Conservation (phyloP, 2,888 invertebrate species). For the Nomada fucata region DNA sequence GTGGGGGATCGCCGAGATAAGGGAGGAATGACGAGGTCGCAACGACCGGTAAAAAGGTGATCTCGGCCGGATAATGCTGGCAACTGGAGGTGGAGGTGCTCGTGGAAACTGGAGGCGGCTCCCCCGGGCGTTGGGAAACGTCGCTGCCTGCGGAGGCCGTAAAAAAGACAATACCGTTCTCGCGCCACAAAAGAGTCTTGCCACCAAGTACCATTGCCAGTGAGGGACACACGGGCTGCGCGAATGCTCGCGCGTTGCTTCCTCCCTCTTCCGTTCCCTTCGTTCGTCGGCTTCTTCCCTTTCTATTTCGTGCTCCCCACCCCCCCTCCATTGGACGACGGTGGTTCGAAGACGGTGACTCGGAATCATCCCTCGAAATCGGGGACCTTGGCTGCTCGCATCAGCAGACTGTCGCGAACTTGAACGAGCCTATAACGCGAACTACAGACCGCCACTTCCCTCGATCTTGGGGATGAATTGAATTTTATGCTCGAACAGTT, state of each 20-base stretch:
- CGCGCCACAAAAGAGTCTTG: conserved; percentile 74
- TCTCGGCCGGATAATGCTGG: conserved; percentile 81
- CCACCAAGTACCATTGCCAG: conserved; percentile 71
- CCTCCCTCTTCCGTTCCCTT: background rate
- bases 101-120: conserved; percentile 53
- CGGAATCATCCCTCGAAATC: conserved; percentile 12
- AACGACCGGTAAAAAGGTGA: conserved; percentile 84
- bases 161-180: conserved; percentile 82
- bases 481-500: conserved; percentile 75
- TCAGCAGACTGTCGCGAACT: conserved; percentile 21
- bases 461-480: conserved; percentile 68
- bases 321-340: no score
- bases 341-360: no score
- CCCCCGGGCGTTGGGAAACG: conserved; percentile 72
- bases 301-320: background rate
- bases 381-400: conserved; percentile 9
- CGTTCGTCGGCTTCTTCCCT: background rate
- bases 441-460: conserved; percentile 24
- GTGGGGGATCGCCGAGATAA: conserved; percentile 79
- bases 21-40: conserved; percentile 84
- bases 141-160: conserved; percentile 78
- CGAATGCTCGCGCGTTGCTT: conserved; percentile 7
- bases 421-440: conserved; percentile 40
- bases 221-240: conserved; percentile 39
- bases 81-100: conserved; percentile 62